These are phyloP conservation scores for Bombus sibiricus DNA, from an alignment of 1,140 invertebrate genomes.

Conservation along the genomic window DNA sequence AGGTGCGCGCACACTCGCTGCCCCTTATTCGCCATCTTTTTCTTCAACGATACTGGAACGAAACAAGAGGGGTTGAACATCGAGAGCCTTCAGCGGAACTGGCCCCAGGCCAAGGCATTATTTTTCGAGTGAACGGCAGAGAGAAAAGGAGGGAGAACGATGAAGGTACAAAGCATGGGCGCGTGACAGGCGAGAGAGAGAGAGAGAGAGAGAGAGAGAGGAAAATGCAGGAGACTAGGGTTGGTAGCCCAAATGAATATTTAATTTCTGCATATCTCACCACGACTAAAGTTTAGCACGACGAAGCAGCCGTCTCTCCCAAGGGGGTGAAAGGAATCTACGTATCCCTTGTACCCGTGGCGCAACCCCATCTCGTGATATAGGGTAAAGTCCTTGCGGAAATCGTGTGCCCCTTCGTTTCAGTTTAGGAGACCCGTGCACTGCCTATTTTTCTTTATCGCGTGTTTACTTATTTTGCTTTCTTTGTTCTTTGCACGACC, in stretches of 20 bases:
- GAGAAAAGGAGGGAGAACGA: background rate
- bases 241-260: constrained; percentile 75
- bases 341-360: constrained; percentile 52
- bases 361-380: constrained; percentile 34
- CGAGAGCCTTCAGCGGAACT: constrained; percentile 54
- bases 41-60: background rate
- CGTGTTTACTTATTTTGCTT: background rate
- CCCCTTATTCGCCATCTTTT: constrained; percentile 13
- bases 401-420: background rate
- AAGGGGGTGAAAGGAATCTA: constrained; percentile 51
- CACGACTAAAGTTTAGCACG: constrained; percentile 57
- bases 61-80: constrained; percentile 36
- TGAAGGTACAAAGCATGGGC: background rate
- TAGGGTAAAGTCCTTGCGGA: constrained; percentile 44
- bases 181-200: background rate
- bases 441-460: constrained; percentile 24
- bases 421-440: background rate
- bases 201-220: background rate
- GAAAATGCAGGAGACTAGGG: constrained; percentile 33
- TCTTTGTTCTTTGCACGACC: background rate
- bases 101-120: constrained; percentile 69
- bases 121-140: constrained; percentile 37
- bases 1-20: background rate
- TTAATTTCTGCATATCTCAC: constrained; percentile 77
- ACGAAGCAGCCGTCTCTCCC: constrained; percentile 51